Evolutionary conservation across 2,888 invertebrate genomes (phyloP).

Genomic region (Ferdinandea cuprea): DNA sequence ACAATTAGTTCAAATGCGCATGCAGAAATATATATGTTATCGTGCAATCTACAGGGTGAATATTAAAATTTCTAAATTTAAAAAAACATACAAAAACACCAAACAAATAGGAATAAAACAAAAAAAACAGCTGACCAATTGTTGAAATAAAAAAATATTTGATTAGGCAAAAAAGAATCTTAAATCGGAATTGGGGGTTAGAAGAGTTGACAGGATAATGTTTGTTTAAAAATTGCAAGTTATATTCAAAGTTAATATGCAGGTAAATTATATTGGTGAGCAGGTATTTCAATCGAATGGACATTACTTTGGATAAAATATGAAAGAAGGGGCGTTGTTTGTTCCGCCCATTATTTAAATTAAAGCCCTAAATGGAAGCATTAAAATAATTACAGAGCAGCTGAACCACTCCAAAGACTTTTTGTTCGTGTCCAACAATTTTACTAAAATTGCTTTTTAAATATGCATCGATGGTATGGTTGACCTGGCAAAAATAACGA

Average conservation of each 20-base stretch:
- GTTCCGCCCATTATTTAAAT: too few relatives aligned
- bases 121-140: neutral
- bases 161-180: neutral
- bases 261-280: too few relatives aligned
- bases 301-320: too few relatives aligned
- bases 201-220: neutral
- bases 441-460: too few relatives aligned
- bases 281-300: too few relatives aligned
- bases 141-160: neutral
- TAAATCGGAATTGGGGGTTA: neutral
- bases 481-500: neutral
- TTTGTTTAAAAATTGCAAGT: conserved; percentile 44
- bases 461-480: too few relatives aligned
- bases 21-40: neutral
- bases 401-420: too few relatives aligned
- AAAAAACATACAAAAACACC: neutral
- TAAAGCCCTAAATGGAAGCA: too few relatives aligned
- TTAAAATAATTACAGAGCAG: too few relatives aligned
- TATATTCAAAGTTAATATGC: neutral
- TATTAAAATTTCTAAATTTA: conserved; percentile 43
- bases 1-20: neutral
- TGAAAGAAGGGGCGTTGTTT: too few relatives aligned
- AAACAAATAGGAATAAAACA: neutral
- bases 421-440: too few relatives aligned
- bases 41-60: conserved; percentile 14